These are phyloP conservation scores for Hyles euphorbiae DNA, from an alignment of 1,140 invertebrate species.

Conservation along the genomic window DNA sequence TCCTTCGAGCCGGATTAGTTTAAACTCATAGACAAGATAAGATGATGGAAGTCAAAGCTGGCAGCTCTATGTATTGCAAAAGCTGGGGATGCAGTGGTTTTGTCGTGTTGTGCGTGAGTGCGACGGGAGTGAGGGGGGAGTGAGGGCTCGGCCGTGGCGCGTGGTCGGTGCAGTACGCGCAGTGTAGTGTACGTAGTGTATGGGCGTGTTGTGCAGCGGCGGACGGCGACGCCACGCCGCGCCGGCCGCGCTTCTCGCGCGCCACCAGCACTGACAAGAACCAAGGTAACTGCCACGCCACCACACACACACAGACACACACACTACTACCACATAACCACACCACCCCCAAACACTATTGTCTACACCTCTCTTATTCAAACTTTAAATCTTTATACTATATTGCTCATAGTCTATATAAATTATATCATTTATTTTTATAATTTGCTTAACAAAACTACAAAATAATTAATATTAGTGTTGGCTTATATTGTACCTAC, in stretches of 20 bases:
- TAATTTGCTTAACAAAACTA: no score
- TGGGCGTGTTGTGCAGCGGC: conserved; percentile 39
- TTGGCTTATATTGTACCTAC: no score
- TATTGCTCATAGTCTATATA: no score
- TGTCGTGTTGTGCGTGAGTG: no score
- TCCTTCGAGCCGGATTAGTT: no score
- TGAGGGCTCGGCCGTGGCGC: conserved; percentile 24
- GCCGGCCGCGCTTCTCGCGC: conserved; percentile 67
- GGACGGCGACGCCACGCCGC: conserved; percentile 48
- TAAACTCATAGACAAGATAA: no score
- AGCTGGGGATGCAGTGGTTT: no score
- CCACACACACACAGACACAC: background rate
- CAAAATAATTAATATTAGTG: no score
- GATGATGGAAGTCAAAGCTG: no score
- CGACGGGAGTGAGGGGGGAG: conserved; percentile 7
- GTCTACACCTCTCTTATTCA: background rate
- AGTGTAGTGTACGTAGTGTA: conserved; percentile 14
- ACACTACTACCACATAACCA: background rate
- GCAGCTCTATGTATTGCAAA: no score
- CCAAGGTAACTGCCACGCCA: conserved; percentile 45
- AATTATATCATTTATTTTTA: no score
- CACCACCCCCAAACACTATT: background rate
- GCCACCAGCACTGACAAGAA: conserved; percentile 68
- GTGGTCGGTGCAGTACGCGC: background rate
- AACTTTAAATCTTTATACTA: no score